These are phyloP conservation scores for Machaerirhynchus nigripectus DNA, from an alignment of 2,113 vertebrate species.

Conservation along the genomic window DNA sequence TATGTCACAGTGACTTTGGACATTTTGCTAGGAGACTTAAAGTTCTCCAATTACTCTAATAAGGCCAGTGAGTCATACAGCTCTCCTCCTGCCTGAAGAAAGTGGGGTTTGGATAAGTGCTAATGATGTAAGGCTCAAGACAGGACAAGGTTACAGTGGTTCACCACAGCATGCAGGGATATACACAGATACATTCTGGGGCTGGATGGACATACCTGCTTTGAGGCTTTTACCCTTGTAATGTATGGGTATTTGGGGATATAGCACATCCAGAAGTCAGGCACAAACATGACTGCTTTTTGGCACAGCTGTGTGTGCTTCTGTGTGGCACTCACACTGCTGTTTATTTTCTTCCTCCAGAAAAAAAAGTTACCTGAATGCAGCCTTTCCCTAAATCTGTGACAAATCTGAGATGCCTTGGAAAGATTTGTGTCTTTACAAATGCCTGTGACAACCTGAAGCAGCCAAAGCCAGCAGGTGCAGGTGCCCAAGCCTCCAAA, in stretches of 20 bases:
- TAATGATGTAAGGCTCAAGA: neutral
- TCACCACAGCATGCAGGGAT: neutral
- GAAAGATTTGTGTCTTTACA: neutral
- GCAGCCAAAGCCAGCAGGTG: neutral
- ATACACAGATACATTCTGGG: neutral
- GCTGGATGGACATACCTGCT: neutral
- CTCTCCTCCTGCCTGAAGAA: neutral
- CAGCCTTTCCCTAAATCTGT: neutral
- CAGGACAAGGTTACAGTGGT: neutral
- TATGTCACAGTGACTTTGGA: conserved; percentile 38
- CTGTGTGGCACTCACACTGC: neutral
- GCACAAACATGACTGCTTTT: neutral
- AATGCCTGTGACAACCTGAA: neutral
- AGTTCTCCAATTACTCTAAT: conserved; percentile 29
- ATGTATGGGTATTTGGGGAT: neutral
- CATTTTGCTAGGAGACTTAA: conserved; percentile 26
- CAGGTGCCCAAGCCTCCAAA: rapidly evolving
- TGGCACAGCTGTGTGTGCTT: neutral
- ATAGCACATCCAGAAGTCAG: neutral
- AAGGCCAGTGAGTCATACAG: conserved; percentile 16
- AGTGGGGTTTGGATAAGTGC: neutral
- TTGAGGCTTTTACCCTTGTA: neutral
- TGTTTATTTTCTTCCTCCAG: neutral
- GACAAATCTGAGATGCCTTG: neutral
- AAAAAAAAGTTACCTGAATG: neutral